Percentiles rank a stretch among this genome's conserved stretches.
Evolutionary conservation across 2,113 vertebrate genomes (phyloP).

Genomic region (Macrotus californicus): DNA sequence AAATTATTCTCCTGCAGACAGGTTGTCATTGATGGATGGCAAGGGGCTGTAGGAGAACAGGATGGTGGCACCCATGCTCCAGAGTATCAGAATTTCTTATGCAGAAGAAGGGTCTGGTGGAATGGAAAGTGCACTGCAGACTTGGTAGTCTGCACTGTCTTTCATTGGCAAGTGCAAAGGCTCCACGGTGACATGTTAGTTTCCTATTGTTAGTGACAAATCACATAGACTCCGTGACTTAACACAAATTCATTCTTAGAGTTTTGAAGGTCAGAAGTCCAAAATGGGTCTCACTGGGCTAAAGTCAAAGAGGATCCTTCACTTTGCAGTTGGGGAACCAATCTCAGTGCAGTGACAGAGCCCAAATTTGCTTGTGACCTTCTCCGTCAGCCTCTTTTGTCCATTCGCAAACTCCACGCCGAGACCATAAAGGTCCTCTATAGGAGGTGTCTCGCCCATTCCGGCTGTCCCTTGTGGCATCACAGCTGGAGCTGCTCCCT

Average conservation of each 20-base stretch:
- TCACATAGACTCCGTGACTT: not conserved
- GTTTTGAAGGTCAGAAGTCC: not conserved
- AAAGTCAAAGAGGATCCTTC: not conserved
- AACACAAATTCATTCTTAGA: not conserved
- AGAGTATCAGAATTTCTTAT: not conserved
- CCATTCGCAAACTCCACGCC: not conserved
- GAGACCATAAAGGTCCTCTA: not conserved
- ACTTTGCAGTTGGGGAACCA: accelerated
- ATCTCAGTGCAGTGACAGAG: not conserved
- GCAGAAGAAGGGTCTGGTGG: not conserved
- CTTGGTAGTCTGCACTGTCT: not conserved
- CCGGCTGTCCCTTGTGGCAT: not conserved
- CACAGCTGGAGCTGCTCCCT: not conserved
- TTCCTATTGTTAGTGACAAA: not conserved
- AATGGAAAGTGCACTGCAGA: not conserved
- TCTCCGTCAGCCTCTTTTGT: not conserved
- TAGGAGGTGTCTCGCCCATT: not conserved
- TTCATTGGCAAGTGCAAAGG: not conserved
- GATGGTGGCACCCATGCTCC: not conserved
- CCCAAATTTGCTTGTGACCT: not conserved
- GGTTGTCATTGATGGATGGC: not conserved
- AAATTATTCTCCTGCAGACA: not conserved
- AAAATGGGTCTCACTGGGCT: not conserved
- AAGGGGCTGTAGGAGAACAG: not conserved
- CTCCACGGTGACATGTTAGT: not conserved